These are phyloP conservation scores for Acyrthosiphon pisum DNA, from an alignment of 1,140 invertebrate species.

Conservation along the genomic window DNA sequence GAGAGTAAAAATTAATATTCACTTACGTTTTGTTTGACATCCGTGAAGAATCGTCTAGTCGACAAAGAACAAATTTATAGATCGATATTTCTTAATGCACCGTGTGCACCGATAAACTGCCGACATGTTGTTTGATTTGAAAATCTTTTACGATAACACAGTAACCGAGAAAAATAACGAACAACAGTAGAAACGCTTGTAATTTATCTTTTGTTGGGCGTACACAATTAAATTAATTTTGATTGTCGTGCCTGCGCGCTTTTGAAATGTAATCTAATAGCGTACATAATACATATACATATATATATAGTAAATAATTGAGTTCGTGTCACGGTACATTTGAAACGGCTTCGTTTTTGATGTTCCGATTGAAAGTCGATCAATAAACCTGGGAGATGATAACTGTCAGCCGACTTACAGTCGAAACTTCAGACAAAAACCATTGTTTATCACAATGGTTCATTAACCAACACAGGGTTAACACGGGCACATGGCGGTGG, in stretches of 20 bases:
- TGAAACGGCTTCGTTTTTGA: neutral
- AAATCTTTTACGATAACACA: neutral
- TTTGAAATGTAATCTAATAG: neutral
- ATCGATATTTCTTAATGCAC: neutral
- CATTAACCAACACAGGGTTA: neutral
- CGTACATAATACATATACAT: neutral
- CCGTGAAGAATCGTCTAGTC: neutral
- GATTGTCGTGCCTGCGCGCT: neutral
- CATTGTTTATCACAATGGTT: constrained; percentile 18
- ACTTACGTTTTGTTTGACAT: neutral
- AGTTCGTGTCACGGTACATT: neutral
- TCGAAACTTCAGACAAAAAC: neutral
- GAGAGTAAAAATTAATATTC: neutral
- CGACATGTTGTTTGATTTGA: neutral
- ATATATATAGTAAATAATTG: neutral
- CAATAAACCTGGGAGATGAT: neutral
- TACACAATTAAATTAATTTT: neutral
- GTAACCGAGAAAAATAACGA: neutral
- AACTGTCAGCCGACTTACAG: neutral
- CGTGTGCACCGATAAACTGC: neutral
- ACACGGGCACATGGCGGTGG: neutral
- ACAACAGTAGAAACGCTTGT: neutral
- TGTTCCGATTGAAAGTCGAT: neutral
- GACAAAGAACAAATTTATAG: neutral
- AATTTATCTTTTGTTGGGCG: neutral